Conservation (phyloP, 1,140 invertebrate genomes). For the Meloidogyne exigua region DNA sequence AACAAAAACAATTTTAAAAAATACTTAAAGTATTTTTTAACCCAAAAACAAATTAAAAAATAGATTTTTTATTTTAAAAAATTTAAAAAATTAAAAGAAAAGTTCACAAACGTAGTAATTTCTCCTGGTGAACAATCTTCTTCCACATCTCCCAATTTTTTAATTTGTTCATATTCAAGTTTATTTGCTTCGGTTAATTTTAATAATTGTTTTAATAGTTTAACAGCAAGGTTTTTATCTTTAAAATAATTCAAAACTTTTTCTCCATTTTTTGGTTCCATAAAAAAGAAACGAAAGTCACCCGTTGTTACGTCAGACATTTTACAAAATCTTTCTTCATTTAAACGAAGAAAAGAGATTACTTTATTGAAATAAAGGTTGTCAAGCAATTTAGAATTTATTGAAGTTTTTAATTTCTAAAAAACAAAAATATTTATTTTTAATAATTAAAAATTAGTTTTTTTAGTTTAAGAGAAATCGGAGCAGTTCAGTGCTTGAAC, state of each 20-base stretch:
- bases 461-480: no score
- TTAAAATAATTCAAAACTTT: conserved; percentile 23
- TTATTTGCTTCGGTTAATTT: neutral
- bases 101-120: neutral
- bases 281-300: conserved; percentile 50
- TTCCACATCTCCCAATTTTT: neutral
- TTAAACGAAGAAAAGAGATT: conserved; percentile 44
- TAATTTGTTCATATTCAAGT: neutral
- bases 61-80: no score
- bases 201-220: neutral
- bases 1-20: no score
- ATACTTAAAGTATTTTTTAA: no score
- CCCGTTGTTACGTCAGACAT: conserved; percentile 42
- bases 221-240: neutral
- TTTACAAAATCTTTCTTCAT: conserved; percentile 52
- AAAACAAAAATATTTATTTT: neutral
- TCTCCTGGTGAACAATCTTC: neutral
- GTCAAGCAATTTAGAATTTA: neutral
- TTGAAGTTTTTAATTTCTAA: neutral
- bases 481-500: no score
- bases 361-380: conserved; percentile 31
- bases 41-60: no score
- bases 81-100: no score
- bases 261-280: conserved; percentile 19
- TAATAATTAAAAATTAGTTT: no score